Evolutionary conservation across 2,113 vertebrate species (phyloP), one percentile per base, ranked within the genome.

Genomic region (Nymphicus hollandicus): DNA sequence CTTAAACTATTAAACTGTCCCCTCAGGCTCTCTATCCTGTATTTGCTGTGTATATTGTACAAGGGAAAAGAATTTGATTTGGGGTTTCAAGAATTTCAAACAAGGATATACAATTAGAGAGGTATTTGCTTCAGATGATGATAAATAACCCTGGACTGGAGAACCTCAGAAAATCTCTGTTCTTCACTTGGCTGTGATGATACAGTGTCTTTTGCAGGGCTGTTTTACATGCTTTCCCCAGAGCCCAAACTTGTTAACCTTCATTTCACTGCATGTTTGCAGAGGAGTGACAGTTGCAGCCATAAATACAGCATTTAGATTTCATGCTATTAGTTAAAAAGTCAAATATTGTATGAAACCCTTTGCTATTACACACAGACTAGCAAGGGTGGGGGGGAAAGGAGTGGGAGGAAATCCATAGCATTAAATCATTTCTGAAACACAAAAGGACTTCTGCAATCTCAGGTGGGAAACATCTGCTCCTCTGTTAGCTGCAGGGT

Each of bases 171-270:
- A 33, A 28, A n/a, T 69, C 37, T n/a, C 43, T 47, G 68, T 39
- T 93, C 76, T 43, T 47, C 19, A 13, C 72, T 33, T 5, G 0
- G 3, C 3, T 29, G 56, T 9, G 91, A 52, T 77, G 82, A 55
- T 61, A 95, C 31, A 33, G 47, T 91, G 7, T 7, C 53, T 72
- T 49, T 66, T 52, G 68, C 86, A 52, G 61, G 52, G 53, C 64
- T 78, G 83, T 49, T 94, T 70, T 76, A 96, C 78, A 88, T 44
- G 60, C 53, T 53, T 63, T 88, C 81, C 96, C 3, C 1, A 58
- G 87, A 96, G 83, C 64, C 73, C 83, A 77, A 71, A 64, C 94
- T 78, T 93, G 95, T 94, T 96, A 79, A 79, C 78, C 78, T 95
- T 91, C 73, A 86, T 91, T 91, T 91, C 41, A 24, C 90, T 72